Evolutionary conservation across 2,113 vertebrate species (phyloP).

Genomic region (Neolamprologus ventralis): DNA sequence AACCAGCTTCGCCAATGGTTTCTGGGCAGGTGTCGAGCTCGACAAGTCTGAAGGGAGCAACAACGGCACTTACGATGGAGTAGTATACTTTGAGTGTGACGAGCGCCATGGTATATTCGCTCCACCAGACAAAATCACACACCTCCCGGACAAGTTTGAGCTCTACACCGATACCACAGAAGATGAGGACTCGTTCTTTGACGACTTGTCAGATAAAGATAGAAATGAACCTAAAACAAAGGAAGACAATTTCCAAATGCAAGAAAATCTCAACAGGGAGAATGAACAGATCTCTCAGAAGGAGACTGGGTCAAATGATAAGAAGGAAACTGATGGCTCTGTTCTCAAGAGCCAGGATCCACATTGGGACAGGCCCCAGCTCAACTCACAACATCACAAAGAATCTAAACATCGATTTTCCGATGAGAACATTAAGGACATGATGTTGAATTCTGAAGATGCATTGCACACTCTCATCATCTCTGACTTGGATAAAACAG

Average conservation of each 20-base stretch:
- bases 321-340: conserved; percentile 19
- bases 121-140: conserved; percentile 87
- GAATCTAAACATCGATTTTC: conserved; percentile 2
- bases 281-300: conserved; percentile 31
- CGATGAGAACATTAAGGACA: conserved; percentile 27
- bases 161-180: conserved; percentile 66
- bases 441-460: conserved; percentile 44
- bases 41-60: conserved; percentile 92
- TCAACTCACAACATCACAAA: not conserved
- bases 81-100: conserved; percentile 83
- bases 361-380: not conserved
- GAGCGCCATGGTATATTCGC: conserved; percentile 90
- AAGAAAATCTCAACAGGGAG: conserved; percentile 11
- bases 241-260: not conserved
- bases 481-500: conserved; percentile 29
- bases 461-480: conserved; percentile 10
- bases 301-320: conserved; percentile 38
- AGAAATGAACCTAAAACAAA: conserved; percentile 4
- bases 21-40: conserved; percentile 93
- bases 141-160: conserved; percentile 69
- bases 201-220: conserved; percentile 63
- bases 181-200: conserved; percentile 76
- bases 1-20: conserved; percentile 86
- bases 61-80: conserved; percentile 82
- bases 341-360: not conserved